phyloP scores from a whole-genome alignment of 1,140 invertebrate species.

The Drosophila nasuta region DNA sequence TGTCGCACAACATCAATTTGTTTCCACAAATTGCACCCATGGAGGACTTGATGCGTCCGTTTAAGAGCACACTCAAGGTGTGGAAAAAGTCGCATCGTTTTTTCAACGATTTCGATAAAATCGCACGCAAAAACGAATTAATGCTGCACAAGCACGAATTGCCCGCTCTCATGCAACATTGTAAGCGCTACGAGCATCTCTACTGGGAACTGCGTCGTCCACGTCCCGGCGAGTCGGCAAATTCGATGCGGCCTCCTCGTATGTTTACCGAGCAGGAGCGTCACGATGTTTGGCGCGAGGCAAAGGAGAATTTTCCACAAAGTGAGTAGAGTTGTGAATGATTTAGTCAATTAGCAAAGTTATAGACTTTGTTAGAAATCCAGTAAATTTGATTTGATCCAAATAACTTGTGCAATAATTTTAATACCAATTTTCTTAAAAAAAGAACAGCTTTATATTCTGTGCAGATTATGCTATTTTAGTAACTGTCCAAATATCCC shows the following conservation, averaged over 20 bases:
- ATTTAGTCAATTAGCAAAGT: too few relatives aligned
- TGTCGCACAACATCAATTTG: constrained; percentile 52
- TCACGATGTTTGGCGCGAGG: constrained; percentile 55
- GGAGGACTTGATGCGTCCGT: constrained; percentile 61
- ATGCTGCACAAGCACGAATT: constrained; percentile 42
- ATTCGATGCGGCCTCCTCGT: neutral
- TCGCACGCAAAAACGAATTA: constrained; percentile 60
- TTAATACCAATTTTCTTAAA: too few relatives aligned
- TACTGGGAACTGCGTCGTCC: constrained; percentile 54
- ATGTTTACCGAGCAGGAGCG: constrained; percentile 23
- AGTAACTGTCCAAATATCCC: too few relatives aligned
- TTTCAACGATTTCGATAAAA: constrained; percentile 65
- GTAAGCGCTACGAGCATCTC: constrained; percentile 42
- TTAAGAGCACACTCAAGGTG: constrained; percentile 35
- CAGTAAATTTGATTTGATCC: too few relatives aligned
- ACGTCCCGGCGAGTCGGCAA: constrained; percentile 33
- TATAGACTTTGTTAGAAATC: too few relatives aligned
- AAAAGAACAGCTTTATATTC: too few relatives aligned
- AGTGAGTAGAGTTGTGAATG: constrained; percentile 36
- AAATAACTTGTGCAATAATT: too few relatives aligned
- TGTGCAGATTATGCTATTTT: too few relatives aligned
- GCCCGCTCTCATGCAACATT: constrained; percentile 49
- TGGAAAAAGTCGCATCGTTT: constrained; percentile 62
- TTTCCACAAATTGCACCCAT: constrained; percentile 70
- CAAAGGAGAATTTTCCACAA: constrained; percentile 45